A percentile compares a stretch with the other conserved stretches of the same genome.
Evolutionary conservation across 1,140 invertebrate species (phyloP).

Genomic region (Riptortus pedestris): DNA sequence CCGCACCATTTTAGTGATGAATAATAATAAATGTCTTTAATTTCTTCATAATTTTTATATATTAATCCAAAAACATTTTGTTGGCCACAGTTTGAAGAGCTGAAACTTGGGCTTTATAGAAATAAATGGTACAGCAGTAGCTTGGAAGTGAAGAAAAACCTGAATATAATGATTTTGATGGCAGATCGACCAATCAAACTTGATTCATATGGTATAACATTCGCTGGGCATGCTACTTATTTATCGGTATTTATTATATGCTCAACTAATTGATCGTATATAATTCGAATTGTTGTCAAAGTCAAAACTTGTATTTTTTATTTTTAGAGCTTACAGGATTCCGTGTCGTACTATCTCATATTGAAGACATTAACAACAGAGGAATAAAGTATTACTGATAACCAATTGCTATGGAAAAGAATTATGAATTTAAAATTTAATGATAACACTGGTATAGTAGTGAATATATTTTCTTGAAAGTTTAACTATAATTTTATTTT

Average conservation of each 20-base stretch:
- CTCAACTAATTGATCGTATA: too few relatives aligned
- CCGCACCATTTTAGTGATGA: too few relatives aligned
- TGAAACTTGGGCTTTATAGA: conserved; percentile 4
- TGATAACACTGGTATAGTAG: too few relatives aligned
- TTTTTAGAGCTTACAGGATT: conserved; percentile 7
- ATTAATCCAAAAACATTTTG: not conserved
- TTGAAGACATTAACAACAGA: not conserved
- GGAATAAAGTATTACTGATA: too few relatives aligned
- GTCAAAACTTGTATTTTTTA: not conserved
- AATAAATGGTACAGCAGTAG: conserved; percentile 16
- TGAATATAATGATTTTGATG: not conserved
- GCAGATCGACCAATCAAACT: not conserved
- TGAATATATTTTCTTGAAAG: too few relatives aligned
- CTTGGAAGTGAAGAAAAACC: conserved; percentile 4
- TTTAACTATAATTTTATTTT: too few relatives aligned
- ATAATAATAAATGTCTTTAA: too few relatives aligned
- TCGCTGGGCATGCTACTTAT: not conserved
- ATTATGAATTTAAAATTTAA: too few relatives aligned
- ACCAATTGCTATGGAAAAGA: too few relatives aligned
- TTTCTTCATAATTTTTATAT: too few relatives aligned
- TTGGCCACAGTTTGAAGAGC: conserved; percentile 2
- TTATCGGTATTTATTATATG: too few relatives aligned
- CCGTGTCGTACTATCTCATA: conserved; percentile 6
- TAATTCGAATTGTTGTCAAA: too few relatives aligned
- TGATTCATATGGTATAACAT: conserved; percentile 3